These are phyloP conservation scores for Drosophila lini DNA, from an alignment of 1,140 invertebrate species.

Conservation along the genomic window DNA sequence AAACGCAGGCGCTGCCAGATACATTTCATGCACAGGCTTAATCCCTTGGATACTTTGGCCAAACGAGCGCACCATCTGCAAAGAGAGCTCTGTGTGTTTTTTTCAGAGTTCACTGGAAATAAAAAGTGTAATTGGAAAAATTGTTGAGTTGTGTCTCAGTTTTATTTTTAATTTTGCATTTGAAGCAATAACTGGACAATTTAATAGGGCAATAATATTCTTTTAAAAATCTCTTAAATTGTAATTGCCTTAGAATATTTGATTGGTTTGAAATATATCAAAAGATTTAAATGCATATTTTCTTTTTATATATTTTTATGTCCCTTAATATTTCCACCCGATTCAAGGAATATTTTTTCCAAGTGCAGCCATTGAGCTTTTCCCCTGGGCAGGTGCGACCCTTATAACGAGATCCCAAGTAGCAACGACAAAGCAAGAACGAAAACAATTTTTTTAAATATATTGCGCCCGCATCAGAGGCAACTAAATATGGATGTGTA, in stretches of 20 bases:
- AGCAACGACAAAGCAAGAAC: slow-evolving; percentile 27
- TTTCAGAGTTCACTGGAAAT: slow-evolving; percentile 14
- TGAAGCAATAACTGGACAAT: no score
- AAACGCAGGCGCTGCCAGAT: slow-evolving; percentile 50
- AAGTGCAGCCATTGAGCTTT: slow-evolving; percentile 9
- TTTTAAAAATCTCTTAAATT: no score
- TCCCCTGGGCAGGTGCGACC: slow-evolving; percentile 67
- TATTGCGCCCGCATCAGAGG: slow-evolving; percentile 68
- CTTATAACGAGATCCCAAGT: slow-evolving; percentile 61
- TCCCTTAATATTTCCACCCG: background rate
- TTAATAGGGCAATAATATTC: no score
- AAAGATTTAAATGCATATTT: no score
- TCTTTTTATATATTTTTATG: no score
- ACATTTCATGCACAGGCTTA: slow-evolving; percentile 50
- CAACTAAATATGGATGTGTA: slow-evolving; percentile 55
- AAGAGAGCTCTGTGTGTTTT: slow-evolving; percentile 18
- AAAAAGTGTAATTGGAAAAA: background rate
- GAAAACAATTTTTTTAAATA: slow-evolving; percentile 77
- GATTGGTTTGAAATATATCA: no score
- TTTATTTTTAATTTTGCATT: background rate
- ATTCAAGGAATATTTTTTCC: background rate
- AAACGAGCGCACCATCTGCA: slow-evolving; percentile 47
- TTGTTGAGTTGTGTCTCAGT: no score
- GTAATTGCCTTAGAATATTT: no score
- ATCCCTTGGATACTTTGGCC: slow-evolving; percentile 64